phyloP scores from a whole-genome alignment of 1,140 invertebrate genomes.

The Colletes gigas region DNA sequence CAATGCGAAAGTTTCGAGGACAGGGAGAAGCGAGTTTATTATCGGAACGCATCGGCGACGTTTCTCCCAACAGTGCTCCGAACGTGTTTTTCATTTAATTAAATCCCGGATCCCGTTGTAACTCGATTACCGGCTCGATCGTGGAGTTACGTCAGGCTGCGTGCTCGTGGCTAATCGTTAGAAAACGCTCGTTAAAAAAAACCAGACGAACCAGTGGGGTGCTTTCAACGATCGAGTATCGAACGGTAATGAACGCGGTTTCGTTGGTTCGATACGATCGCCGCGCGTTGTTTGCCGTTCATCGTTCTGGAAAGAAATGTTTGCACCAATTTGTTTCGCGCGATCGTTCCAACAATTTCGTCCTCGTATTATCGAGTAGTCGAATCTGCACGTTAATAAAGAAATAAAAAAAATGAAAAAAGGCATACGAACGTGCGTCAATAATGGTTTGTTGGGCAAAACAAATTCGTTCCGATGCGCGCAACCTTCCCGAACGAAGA shows the following conservation, averaged over 20 bases:
- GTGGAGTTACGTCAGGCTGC: background rate
- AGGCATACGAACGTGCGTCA: too few species aligned
- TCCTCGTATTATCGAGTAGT: background rate
- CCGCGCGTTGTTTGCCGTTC: background rate
- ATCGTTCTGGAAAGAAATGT: too few species aligned
- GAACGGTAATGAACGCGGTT: conserved; percentile 11
- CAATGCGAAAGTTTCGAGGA: conserved; percentile 4
- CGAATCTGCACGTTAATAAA: too few species aligned
- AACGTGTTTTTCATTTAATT: conserved; percentile 40
- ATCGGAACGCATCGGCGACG: background rate
- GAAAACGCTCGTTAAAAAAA: background rate
- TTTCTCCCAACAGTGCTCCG: background rate
- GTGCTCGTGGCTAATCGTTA: background rate
- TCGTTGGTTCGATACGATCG: conserved; percentile 9
- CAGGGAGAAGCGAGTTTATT: conserved; percentile 8
- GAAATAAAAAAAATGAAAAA: too few species aligned
- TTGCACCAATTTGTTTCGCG: background rate
- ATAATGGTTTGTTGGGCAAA: too few species aligned
- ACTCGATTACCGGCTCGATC: background rate
- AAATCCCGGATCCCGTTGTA: background rate
- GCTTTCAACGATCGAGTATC: conserved; percentile 25
- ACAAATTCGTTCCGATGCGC: too few species aligned
- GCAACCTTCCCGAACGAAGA: too few species aligned
- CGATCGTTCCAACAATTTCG: background rate
- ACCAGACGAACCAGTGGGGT: background rate